phyloP scores from a whole-genome alignment of 2,113 vertebrate species.

The Campylorhamphus procurvoides region DNA sequence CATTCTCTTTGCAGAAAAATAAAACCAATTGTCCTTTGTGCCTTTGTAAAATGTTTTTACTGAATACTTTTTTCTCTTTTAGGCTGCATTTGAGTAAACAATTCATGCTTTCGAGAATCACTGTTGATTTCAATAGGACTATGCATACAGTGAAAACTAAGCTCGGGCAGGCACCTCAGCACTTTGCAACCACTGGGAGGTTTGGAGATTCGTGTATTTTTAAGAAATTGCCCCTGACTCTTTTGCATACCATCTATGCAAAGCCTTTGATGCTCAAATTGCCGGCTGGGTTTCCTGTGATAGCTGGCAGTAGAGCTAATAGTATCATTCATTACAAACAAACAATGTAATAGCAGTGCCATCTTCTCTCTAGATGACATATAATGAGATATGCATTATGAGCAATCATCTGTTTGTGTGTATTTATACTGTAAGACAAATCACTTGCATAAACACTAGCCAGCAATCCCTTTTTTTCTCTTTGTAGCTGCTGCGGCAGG shows the following conservation, averaged over 20 bases:
- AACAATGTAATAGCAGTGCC: background rate
- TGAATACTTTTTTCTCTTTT: background rate
- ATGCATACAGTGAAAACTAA: background rate
- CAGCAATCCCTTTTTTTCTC: background rate
- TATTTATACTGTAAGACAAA: constrained; percentile 31
- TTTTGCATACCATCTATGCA: background rate
- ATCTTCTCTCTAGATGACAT: constrained; percentile 1
- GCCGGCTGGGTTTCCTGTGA: background rate
- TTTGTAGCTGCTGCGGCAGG: background rate
- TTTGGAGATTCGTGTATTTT: background rate
- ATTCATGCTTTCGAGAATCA: background rate
- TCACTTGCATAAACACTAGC: constrained; percentile 15
- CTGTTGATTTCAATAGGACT: background rate
- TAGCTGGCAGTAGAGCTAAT: background rate
- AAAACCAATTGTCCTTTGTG: background rate
- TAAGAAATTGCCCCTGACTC: background rate
- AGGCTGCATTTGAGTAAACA: background rate
- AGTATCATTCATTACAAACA: constrained; percentile 1
- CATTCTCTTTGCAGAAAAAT: background rate
- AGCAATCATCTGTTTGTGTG: constrained; percentile 30
- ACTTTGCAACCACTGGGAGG: background rate
- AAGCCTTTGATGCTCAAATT: background rate
- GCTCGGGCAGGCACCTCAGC: background rate
- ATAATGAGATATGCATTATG: constrained; percentile 37
- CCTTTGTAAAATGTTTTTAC: background rate